Evolutionary conservation across 2,113 vertebrate genomes (phyloP), one percentile per base, ranked within the genome.

Genomic region (Labeo rohita): DNA sequence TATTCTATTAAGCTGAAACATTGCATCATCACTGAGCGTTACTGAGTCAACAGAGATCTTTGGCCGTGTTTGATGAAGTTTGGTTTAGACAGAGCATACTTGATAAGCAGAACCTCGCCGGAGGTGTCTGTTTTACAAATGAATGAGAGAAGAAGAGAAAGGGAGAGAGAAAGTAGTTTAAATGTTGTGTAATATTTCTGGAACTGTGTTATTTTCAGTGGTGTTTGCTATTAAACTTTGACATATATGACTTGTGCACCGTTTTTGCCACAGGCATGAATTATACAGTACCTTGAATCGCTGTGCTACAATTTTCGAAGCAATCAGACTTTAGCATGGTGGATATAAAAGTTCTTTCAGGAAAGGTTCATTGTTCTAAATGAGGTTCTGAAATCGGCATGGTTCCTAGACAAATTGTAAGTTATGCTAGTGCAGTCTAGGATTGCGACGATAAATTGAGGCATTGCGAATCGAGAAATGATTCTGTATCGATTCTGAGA

Each of bases 1-100:
- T 94, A 93, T 94, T 94, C 92, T 91, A 93, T 95, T 91, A 93
- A 88, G 87, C 66, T 91, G 90, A 89, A 84, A 88, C 86, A 47
- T 88, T 87, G 90, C 89, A 88, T 72, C 59, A 77, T 65, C 84
- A 80, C 86, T 21, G 90, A 87, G 87, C 89, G 88, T 78, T 89
- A 92, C 91, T 92, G 90, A 93, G 89, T 91, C 92, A 93, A 93
- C 91, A 92, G 13, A 85, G 59, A 86, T 90, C 86, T 86, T 79
- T 66, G 23, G 85, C 70, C 77, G 83, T 84, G 49, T 56, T 79
- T 88, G 87, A 90, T 88, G 85, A 91, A 85, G 86, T 90, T 89
- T 88, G 88, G 85, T 92, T 92, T 90, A 89, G 88, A 90, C 85
- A 88, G 87, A 85, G 85, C 50, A 87, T 89, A 92, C 90, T 93